Percentiles rank a stretch among this genome's conserved stretches.
phyloP scores from a whole-genome alignment of 2,113 vertebrate genomes.

The Gnathonemus longibarbis region DNA sequence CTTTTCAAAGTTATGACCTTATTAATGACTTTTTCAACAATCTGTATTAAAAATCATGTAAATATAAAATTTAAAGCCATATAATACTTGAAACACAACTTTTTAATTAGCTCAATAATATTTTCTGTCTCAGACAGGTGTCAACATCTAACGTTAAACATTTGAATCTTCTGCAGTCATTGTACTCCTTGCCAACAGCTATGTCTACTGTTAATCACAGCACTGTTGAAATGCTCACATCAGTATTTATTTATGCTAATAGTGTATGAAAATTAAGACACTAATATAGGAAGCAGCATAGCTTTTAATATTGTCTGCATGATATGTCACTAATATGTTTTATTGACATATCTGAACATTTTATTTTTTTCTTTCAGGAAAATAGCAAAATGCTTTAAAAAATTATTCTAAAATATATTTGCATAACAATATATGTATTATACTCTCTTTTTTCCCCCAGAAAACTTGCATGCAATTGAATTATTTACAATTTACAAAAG shows the following conservation, averaged over 20 bases:
- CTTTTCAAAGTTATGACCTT: not conserved
- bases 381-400: not conserved
- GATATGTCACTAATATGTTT: not conserved
- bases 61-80: not conserved
- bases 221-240: slow-evolving; percentile 44
- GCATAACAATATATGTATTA: not conserved
- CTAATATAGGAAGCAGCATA: slow-evolving; percentile 1
- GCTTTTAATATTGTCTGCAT: not conserved
- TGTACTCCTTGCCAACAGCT: slow-evolving; percentile 47
- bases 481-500: not conserved
- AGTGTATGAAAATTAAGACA: slow-evolving; percentile 16
- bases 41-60: not conserved
- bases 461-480: not conserved
- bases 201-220: slow-evolving; percentile 29
- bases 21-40: not conserved
- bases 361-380: not conserved
- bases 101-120: not conserved
- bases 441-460: not conserved
- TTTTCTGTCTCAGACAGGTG: not conserved
- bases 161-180: slow-evolving; percentile 37
- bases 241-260: slow-evolving; percentile 44
- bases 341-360: not conserved
- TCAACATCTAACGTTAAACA: slow-evolving; percentile 51
- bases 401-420: not conserved
- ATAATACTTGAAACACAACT: not conserved